A percentile compares a stretch with the other conserved stretches of the same genome.
phyloP scores from a whole-genome alignment of 2,888 invertebrate genomes.

The Ischnus inquisitorius region DNA sequence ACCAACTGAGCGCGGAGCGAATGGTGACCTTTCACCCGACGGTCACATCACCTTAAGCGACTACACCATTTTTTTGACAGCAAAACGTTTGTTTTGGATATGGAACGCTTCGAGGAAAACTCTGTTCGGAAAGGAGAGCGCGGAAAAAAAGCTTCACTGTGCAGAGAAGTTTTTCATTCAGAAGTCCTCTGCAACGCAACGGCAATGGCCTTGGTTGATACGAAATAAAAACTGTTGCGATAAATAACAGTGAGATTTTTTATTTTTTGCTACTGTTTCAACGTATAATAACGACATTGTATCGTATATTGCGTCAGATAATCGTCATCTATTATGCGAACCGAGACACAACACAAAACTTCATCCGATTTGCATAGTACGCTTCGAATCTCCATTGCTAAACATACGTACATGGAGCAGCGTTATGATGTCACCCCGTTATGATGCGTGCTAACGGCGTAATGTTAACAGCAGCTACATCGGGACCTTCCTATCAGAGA shows the following conservation, averaged over 20 bases:
- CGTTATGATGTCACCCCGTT: no score
- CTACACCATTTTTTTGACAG: no score
- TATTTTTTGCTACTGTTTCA: not conserved
- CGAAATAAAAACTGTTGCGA: not conserved
- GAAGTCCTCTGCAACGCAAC: not conserved
- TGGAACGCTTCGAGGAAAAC: no score
- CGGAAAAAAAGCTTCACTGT: no score
- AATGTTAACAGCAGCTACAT: no score
- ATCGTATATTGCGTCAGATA: slow-evolving; percentile 6
- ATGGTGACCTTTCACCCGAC: no score
- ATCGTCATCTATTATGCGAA: not conserved
- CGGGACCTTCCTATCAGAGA: not conserved
- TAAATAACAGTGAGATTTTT: not conserved
- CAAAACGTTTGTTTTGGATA: no score
- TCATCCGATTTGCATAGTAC: not conserved
- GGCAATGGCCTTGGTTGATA: not conserved
- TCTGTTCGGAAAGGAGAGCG: no score
- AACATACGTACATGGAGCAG: no score
- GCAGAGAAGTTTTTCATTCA: not conserved
- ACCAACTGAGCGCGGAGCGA: no score
- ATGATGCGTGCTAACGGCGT: no score
- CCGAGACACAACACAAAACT: not conserved
- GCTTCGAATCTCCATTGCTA: not conserved
- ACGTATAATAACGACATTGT: not conserved
- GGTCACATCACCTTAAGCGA: no score